Conservation (phyloP, 2,113 vertebrate genomes). For the Rhynchomys soricoides region DNA sequence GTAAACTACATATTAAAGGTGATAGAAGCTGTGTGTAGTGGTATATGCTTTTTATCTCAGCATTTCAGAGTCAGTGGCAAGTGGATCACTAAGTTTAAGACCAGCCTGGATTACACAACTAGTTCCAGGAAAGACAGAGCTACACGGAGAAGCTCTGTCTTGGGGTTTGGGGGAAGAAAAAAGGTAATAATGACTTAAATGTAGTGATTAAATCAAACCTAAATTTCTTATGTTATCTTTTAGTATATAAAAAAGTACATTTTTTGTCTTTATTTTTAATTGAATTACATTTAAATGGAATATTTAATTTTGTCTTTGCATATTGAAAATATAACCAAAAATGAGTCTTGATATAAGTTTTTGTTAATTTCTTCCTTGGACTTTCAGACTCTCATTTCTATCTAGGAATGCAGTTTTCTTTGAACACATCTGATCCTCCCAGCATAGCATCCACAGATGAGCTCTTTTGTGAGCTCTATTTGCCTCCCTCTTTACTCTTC, state of each 20-base stretch:
- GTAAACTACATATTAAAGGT: not conserved
- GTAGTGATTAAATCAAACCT: not conserved
- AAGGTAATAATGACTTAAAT: not conserved
- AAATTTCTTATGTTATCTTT: not conserved
- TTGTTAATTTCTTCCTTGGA: not conserved
- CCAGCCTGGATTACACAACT: not conserved
- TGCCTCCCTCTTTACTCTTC: not conserved
- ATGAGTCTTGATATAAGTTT: not conserved
- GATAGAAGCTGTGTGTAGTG: not conserved
- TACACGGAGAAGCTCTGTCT: not conserved
- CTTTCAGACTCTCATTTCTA: not conserved
- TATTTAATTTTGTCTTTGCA: not conserved
- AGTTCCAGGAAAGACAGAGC: not conserved
- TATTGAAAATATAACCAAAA: not conserved
- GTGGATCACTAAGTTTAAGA: not conserved
- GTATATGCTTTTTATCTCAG: not conserved
- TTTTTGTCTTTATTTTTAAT: not conserved
- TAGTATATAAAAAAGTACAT: not conserved
- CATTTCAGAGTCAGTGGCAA: not conserved
- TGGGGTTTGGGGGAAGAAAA: too few species aligned
- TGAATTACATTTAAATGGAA: too few species aligned
- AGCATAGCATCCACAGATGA: not conserved
- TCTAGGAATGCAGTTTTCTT: not conserved
- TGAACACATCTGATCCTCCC: not conserved
- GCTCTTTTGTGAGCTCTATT: not conserved